Evolutionary conservation across 2,113 vertebrate genomes (phyloP).

Genomic region (Grallaria varia): DNA sequence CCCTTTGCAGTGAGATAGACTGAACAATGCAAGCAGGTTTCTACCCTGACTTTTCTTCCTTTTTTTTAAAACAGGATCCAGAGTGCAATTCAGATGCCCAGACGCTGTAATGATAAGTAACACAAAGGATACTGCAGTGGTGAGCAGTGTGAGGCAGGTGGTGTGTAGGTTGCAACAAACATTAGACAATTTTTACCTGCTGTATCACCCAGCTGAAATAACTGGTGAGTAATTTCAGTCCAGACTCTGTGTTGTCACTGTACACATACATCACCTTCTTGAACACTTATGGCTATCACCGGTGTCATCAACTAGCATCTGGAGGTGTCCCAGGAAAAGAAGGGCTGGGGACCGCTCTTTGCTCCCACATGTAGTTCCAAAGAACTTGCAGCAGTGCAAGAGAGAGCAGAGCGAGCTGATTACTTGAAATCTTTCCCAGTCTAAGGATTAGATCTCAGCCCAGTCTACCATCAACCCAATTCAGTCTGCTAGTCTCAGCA

Average conservation of each 20-base stretch:
- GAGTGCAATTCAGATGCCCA: not conserved
- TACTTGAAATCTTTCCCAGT: not conserved
- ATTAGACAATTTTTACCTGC: not conserved
- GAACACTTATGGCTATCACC: not conserved
- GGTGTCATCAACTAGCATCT: not conserved
- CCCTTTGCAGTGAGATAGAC: not conserved
- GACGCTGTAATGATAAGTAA: not conserved
- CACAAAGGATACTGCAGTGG: not conserved
- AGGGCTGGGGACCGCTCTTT: rapidly evolving
- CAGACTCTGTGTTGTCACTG: not conserved
- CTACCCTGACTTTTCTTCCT: not conserved
- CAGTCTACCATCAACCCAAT: not conserved
- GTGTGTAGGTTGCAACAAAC: not conserved
- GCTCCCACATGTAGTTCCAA: not conserved
- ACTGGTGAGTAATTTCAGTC: not conserved
- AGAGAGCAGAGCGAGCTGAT: not conserved
- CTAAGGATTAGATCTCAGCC: not conserved
- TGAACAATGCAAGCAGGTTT: not conserved
- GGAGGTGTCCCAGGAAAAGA: not conserved
- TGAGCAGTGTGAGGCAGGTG: not conserved
- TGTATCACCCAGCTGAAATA: not conserved
- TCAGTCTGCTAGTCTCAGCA: not conserved
- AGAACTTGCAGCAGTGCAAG: not conserved
- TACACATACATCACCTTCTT: not conserved
- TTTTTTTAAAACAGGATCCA: not conserved